Base-by-base conservation (phyloP, 2,113 vertebrate species). In the Origma solitaria region DNA sequence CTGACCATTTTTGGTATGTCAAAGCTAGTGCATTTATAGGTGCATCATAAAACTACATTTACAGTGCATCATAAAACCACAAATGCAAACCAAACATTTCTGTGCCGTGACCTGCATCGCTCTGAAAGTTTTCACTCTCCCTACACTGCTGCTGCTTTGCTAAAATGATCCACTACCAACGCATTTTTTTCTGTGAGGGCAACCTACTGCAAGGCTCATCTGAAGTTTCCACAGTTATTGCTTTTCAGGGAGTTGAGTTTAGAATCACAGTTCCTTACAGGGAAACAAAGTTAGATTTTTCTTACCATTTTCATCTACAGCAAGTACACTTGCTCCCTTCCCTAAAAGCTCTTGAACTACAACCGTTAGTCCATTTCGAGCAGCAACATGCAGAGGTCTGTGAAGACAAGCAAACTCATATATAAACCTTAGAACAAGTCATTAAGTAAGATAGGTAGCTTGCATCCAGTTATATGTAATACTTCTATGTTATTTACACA, bases 301-400 rank as follows among this genome's bases (percentile, higher is more conserved):
- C 98, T 98, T 98, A 99, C 99, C 99, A 40, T 99, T 99, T 97
- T 99, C 99, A 97, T 99, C 99, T 27, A 99, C 99, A 79, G 99
- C 99, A 90, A 99, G 99, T 64, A 99, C 99, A 95, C 99, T 99
- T 88, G 99, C 99, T 97, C 99, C 99, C 97, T 99, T 99, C 42
- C 98, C 98, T 96, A 99, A 96, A 92, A 99, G 99, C 97, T 99
- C 99, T 94, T 99, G 99, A 92, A 99, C 99, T 92, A 99, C 99
- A 97, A 99, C 98, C 42, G 99, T 99, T 78, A 99, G 98, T 94
- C 99, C 99, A 58, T 99, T 99, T 95, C 99, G 98, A 96, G 99
- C 99, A 97, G 99, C 99, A 92, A 99, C 99, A 64, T 99, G 99
- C 94, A 99, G 98, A 92, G 99, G 99, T 96, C 99, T 99, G 97